Base-by-base conservation (phyloP, 2,888 invertebrate genomes). In the Nasonovia ribisnigri region DNA sequence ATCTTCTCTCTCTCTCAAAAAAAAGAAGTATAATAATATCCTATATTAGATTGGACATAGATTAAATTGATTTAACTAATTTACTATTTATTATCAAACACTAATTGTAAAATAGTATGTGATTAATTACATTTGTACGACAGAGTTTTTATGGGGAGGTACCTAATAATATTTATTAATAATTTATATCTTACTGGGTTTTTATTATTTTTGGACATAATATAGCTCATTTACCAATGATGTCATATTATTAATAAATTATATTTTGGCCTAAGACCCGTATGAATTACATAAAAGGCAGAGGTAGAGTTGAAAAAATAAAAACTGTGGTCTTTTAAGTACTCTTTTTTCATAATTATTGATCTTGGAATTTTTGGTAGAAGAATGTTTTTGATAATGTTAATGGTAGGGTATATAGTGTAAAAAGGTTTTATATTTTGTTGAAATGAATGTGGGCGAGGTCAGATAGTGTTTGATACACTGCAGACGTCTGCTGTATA, bases 401-500 rank as follows among this genome's bases (percentile, higher is more conserved):
- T n/a, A 36, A 77, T 77, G 20, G 77, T 77, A 6, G 36, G 36
- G 8, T 77, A 36, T 36, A 77, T 36, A 77, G 8, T 77, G 36
- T 36, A 77, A 77, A 77, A 77, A 77, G 36, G 20, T 77, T 77
- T 77, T 77, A 77, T 36, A 8, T 77, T 77, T 77, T 36, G 0
- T 43, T 84, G 43, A 84, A 84, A 84, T 46, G 46, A 46, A n/a
- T n/a, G 46, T 46, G 86, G 86, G 29, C 86, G 86, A 86, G 86
- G 46, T 46, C 43, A 29, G 29, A n/a, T n/a, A 86, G 16, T 43
- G 3, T 43, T 43, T 29, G 4, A 46, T 46, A 48, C 43, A 29
- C 29, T 86, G 6, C 16, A 77, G 54, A 54, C 3, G 20, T 36
- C 29, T 29, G 46, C 1, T 84, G 26, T 84, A 43, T 84, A 43